A percentile compares a stretch with the other conserved stretches of the same genome.
Conservation (phyloP, 2,797 vertebrate species). For the Cuniculus paca region DNA sequence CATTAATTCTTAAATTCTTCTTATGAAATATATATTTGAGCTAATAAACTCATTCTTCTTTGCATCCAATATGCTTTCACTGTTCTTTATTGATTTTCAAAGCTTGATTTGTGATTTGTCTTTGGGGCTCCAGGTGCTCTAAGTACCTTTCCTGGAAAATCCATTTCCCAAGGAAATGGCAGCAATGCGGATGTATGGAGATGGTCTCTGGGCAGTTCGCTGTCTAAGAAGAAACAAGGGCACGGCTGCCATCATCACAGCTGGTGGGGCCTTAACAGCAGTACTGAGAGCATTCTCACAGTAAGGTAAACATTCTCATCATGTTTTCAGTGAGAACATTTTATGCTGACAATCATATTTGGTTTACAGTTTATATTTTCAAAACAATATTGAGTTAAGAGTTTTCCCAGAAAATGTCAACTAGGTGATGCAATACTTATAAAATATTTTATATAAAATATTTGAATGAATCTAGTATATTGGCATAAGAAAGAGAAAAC, state of each 20-base stretch:
- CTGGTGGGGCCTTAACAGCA: neutral
- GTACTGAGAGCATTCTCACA: neutral
- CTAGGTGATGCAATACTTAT: neutral
- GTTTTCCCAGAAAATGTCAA: neutral
- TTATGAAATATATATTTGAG: neutral
- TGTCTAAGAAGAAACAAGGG: neutral
- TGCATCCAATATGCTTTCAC: neutral
- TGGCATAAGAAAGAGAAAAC: neutral
- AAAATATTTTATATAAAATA: neutral
- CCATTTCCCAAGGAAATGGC: neutral
- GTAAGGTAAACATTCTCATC: neutral
- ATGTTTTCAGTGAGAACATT: neutral
- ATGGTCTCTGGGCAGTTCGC: neutral
- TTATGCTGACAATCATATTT: neutral
- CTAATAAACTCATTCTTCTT: conserved; percentile 54
- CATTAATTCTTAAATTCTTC: neutral
- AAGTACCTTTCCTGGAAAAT: neutral
- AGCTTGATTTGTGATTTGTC: neutral
- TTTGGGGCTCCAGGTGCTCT: neutral
- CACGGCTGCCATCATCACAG: fast-evolving
- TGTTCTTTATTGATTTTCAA: neutral
- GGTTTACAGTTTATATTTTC: neutral
- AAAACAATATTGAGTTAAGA: neutral
- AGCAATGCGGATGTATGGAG: fast-evolving
- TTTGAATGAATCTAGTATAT: neutral